Evolutionary conservation across 2,888 invertebrate species (phyloP).

Genomic region (Ectropis crepuscularia): DNA sequence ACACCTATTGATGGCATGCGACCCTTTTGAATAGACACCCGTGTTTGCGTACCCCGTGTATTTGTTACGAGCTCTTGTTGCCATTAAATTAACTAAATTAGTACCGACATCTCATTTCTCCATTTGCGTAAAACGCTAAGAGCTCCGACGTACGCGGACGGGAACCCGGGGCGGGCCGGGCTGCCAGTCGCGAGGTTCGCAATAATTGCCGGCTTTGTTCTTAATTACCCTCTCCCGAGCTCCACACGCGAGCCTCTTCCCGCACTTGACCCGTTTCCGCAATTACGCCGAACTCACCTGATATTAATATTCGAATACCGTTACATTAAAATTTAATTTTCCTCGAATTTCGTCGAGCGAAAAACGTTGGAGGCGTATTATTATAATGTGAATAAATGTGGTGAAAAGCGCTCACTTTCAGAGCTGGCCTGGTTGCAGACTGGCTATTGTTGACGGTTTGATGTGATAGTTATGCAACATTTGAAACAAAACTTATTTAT

Average conservation of each 20-base stretch:
- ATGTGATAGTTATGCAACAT: no score
- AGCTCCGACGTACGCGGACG: no score
- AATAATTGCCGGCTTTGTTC: slow-evolving; percentile 18
- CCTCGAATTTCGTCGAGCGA: background rate
- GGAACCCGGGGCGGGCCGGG: no score
- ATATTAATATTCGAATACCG: no score
- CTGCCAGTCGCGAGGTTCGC: background rate
- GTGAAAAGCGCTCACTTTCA: slow-evolving; percentile 4
- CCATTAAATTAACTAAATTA: no score
- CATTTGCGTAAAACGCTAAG: no score
- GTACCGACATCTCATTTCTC: no score
- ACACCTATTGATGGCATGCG: no score
- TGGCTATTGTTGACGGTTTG: background rate
- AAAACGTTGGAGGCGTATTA: background rate
- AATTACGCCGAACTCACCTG: background rate
- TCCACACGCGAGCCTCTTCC: background rate
- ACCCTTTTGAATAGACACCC: no score
- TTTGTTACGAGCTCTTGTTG: no score
- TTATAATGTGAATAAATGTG: slow-evolving; percentile 3
- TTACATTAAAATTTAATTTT: background rate
- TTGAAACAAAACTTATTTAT: no score
- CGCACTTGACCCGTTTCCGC: slow-evolving; percentile 8
- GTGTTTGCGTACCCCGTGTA: no score
- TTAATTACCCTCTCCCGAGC: background rate
- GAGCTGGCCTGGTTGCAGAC: background rate